Evolutionary conservation across 2,113 vertebrate species (phyloP).

Genomic region (Echinops telfairi): DNA sequence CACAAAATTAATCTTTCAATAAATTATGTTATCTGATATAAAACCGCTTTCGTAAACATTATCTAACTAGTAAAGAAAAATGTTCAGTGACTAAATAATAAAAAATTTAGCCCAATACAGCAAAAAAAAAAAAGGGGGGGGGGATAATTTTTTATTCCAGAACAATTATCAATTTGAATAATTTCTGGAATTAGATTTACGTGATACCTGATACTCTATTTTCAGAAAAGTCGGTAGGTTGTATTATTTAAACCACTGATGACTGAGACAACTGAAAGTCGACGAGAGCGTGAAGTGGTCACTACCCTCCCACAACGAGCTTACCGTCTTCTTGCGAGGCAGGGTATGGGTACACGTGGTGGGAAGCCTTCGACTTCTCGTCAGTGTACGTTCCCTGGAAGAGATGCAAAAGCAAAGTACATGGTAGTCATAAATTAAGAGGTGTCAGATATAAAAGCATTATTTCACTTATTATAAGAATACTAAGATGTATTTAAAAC

Average conservation of each 20-base stretch:
- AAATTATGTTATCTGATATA: neutral
- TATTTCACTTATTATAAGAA: neutral
- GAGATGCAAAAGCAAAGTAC: neutral
- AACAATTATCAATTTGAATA: neutral
- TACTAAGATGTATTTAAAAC: neutral
- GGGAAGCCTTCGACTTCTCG: constrained; percentile 97
- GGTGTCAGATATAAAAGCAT: neutral
- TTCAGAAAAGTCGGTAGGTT: neutral
- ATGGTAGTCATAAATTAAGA: neutral
- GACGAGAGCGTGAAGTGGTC: neutral
- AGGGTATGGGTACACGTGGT: constrained; percentile 93
- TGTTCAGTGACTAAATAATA: neutral
- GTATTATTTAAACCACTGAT: neutral
- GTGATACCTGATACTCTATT: constrained; percentile 40
- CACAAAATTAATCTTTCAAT: neutral
- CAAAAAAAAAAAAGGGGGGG: neutral
- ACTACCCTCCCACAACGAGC: neutral
- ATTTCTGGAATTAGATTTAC: neutral
- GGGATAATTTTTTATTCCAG: neutral
- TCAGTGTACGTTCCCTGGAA: constrained; percentile 95
- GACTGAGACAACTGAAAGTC: neutral
- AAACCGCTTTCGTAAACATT: neutral
- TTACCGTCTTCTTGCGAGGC: constrained; percentile 95
- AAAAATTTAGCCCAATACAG: neutral
- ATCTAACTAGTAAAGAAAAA: neutral